Conservation (phyloP, 2,797 vertebrate species). For the Spinibarbus caldwelli region DNA sequence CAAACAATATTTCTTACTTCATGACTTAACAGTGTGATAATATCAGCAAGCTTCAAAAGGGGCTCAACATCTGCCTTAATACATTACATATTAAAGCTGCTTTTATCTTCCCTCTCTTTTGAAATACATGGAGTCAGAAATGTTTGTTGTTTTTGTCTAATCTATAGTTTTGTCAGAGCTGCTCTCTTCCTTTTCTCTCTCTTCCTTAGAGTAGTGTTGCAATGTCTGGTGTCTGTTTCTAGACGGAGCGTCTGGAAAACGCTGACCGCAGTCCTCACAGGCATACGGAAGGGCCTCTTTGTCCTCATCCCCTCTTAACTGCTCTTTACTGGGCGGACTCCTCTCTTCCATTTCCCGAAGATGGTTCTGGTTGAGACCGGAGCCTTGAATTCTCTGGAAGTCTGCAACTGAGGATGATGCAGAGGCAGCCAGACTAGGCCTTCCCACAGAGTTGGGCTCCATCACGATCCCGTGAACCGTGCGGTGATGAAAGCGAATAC, state of each 20-base stretch:
- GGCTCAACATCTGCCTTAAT: not conserved
- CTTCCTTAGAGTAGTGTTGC: slow-evolving; percentile 74
- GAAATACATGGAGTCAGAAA: not conserved
- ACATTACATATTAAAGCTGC: slow-evolving; percentile 10
- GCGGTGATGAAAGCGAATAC: slow-evolving; percentile 81
- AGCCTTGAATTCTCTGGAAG: slow-evolving; percentile 24
- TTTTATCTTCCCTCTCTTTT: not conserved
- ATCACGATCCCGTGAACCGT: slow-evolving; percentile 75
- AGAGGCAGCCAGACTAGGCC: slow-evolving; percentile 50
- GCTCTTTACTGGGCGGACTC: slow-evolving; percentile 14
- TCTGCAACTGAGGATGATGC: not conserved
- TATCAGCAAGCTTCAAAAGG: not conserved
- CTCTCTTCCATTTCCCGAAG: slow-evolving; percentile 29
- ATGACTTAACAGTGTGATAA: not conserved
- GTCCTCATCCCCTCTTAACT: slow-evolving; percentile 40
- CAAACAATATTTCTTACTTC: not conserved
- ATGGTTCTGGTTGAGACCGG: slow-evolving; percentile 48
- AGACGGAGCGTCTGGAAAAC: slow-evolving; percentile 78
- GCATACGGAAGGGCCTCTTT: slow-evolving; percentile 64
- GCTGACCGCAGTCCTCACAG: slow-evolving; percentile 81
- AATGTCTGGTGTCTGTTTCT: slow-evolving; percentile 79
- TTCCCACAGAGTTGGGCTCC: slow-evolving; percentile 63
- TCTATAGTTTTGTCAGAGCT: slow-evolving; percentile 31
- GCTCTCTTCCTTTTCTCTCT: slow-evolving; percentile 57
- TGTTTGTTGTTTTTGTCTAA: slow-evolving; percentile 30